Evolutionary conservation across 1,140 invertebrate species (phyloP).

Genomic region (Lordiphosa clarofinis): DNA sequence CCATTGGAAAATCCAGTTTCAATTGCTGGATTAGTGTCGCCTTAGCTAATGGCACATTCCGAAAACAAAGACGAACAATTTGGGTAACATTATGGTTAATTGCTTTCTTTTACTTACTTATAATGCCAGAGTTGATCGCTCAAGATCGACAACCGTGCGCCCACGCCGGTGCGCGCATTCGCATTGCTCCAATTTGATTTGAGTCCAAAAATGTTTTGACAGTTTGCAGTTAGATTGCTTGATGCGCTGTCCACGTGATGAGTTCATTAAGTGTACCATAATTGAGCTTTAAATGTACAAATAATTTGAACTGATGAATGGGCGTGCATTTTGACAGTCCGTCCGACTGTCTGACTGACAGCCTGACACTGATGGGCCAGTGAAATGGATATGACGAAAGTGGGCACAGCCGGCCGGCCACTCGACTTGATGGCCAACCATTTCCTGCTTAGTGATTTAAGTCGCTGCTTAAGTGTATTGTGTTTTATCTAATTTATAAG

Average conservation of each 20-base stretch:
- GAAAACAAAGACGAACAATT: constrained; percentile 20
- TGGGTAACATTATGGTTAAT: constrained; percentile 49
- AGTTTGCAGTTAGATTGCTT: constrained; percentile 73
- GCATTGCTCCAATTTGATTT: constrained; percentile 62
- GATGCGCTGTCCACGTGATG: constrained; percentile 73
- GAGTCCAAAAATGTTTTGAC: constrained; percentile 59
- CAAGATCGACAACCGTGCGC: constrained; percentile 23
- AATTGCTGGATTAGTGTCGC: constrained; percentile 63
- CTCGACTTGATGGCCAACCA: constrained; percentile 30
- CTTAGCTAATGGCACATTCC: constrained; percentile 66
- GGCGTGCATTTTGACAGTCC: constrained; percentile 66
- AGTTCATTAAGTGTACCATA: constrained; percentile 75
- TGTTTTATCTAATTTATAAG: constrained; percentile 63
- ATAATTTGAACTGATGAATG: constrained; percentile 51
- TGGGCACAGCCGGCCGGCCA: constrained; percentile 42
- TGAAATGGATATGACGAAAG: constrained; percentile 71
- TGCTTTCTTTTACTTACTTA: constrained; percentile 58
- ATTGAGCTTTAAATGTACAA: constrained; percentile 69
- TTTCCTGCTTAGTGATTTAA: constrained; percentile 58
- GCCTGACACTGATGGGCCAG: constrained; percentile 59
- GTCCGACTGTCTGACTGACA: constrained; percentile 31
- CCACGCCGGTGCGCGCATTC: constrained; percentile 28
- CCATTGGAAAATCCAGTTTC: constrained; percentile 18
- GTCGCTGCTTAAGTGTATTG: constrained; percentile 54
- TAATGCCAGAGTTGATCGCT: not conserved